These are phyloP conservation scores for Fundulus diaphanus DNA, from an alignment of 2,797 vertebrate species.

Conservation along the genomic window DNA sequence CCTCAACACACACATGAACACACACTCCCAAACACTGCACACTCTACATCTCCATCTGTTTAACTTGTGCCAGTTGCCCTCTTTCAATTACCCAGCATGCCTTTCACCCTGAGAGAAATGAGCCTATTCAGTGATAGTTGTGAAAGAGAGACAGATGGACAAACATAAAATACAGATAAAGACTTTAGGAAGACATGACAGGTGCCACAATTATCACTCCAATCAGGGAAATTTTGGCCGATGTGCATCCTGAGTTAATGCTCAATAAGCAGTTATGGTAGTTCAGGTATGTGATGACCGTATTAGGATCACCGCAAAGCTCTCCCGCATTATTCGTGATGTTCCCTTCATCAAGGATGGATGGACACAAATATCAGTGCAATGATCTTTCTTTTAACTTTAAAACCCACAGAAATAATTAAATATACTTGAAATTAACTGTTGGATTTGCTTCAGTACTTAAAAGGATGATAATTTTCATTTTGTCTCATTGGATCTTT, in stretches of 20 bases:
- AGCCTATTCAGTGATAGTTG: conserved; percentile 42
- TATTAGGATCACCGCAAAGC: neutral
- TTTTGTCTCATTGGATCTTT: too few species aligned
- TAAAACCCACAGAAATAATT: neutral
- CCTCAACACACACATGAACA: conserved; percentile 19
- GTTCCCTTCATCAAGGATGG: neutral
- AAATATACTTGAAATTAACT: too few species aligned
- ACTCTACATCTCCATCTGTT: conserved; percentile 67
- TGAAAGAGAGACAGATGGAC: conserved; percentile 56
- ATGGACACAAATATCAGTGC: neutral
- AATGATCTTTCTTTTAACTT: neutral
- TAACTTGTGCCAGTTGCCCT: conserved; percentile 64
- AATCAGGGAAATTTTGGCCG: conserved; percentile 25
- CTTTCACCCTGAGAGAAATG: conserved; percentile 46
- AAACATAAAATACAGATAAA: conserved; percentile 47
- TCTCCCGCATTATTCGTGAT: neutral
- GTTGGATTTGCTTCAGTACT: too few species aligned
- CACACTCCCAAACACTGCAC: conserved; percentile 23
- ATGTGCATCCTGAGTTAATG: conserved; percentile 5
- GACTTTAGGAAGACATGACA: conserved; percentile 24
- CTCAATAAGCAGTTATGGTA: neutral
- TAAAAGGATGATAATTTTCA: too few species aligned
- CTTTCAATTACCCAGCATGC: conserved; percentile 77
- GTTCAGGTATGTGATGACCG: conserved; percentile 6
- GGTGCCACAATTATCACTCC: conserved; percentile 37